A percentile compares a stretch with the other conserved stretches of the same genome.
Conservation (phyloP, 2,797 vertebrate genomes). For the Poliocrania exsul region DNA sequence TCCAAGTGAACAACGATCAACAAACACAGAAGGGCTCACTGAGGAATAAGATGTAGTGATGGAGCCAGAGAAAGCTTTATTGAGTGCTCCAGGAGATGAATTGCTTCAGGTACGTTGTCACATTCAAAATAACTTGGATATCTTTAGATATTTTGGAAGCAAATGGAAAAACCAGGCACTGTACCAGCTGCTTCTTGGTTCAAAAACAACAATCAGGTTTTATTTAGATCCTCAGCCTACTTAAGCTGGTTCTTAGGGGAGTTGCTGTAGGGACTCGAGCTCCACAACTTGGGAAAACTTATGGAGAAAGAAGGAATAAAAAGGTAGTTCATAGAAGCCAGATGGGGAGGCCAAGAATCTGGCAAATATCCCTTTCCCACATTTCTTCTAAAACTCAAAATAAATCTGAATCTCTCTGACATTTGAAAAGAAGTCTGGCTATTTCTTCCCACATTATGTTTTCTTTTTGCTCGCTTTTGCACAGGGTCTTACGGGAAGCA, state of each 20-base stretch:
- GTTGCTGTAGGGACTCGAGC: neutral
- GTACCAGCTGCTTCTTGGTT: conserved; percentile 33
- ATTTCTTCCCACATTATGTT: conserved; percentile 67
- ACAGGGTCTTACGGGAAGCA: conserved; percentile 55
- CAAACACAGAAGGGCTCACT: neutral
- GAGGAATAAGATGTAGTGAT: neutral
- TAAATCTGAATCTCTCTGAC: conserved; percentile 66
- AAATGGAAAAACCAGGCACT: conserved; percentile 23
- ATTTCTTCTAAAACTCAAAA: conserved; percentile 67
- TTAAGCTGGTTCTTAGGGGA: neutral
- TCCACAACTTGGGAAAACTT: conserved; percentile 24
- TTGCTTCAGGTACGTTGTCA: neutral
- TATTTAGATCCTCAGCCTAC: conserved; percentile 38
- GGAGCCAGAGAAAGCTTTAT: neutral
- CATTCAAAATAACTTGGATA: conserved; percentile 11
- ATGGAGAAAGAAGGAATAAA: conserved; percentile 38
- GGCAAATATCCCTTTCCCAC: conserved; percentile 61
- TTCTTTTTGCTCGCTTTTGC: conserved; percentile 59
- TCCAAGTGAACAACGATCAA: neutral
- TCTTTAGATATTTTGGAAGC: conserved; percentile 34
- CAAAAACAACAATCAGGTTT: conserved; percentile 41
- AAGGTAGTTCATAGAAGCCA: conserved; percentile 64
- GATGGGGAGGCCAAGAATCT: conserved; percentile 60
- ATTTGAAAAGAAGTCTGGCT: conserved; percentile 65
- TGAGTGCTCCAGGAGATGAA: neutral